Evolutionary conservation across 2,113 vertebrate species (phyloP), one percentile per base, ranked within the genome.

Genomic region (Mesoclemmys tuberculata): DNA sequence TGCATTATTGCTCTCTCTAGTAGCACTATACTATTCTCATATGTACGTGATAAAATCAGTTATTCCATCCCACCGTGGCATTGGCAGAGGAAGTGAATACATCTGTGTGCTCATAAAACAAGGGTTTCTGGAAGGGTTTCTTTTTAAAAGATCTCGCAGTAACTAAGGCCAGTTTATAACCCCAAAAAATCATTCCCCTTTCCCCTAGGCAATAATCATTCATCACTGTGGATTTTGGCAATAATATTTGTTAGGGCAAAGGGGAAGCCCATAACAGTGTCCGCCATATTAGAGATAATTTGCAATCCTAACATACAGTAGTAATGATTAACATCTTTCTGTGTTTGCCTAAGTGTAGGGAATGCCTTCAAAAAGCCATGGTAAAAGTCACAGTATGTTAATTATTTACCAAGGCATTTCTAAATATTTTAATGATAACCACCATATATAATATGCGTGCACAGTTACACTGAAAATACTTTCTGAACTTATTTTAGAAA

Each of bases 11-110:
- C 38, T 82, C 46, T 48, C 52, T 87, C 44, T 96, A 80, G 85
- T 79, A 81, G 90, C 95, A 78, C n/a, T 83, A 79, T 48, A 26
- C 11, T 64, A 86, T 81, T 95, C 91, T 90, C 82, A 56, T 46
- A 87, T 64, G 71, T 91, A 85, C 89, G 80, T 85, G 71, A 80
- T 93, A 80, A 93, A 94, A 96, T 96, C 93, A 92, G 41, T 92
- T 49, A 80, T 80, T 95, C 80, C 52, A 75, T 93, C 90, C 81
- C 82, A 22, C 38, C 75, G 78, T 61, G 78, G 68, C 85, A 80
- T 26, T 87, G 41, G 82, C 87, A 96, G 51, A 92, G 91, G 94
- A 96, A 77, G 48, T 22, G 26, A 94, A 94, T 85, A n/a, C 74
- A 29, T 41, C 80, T 89, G 84, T 78, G 64, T 22, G 4, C 48